Conservation (phyloP, 2,888 invertebrate genomes). For the Volucella bombylans region DNA sequence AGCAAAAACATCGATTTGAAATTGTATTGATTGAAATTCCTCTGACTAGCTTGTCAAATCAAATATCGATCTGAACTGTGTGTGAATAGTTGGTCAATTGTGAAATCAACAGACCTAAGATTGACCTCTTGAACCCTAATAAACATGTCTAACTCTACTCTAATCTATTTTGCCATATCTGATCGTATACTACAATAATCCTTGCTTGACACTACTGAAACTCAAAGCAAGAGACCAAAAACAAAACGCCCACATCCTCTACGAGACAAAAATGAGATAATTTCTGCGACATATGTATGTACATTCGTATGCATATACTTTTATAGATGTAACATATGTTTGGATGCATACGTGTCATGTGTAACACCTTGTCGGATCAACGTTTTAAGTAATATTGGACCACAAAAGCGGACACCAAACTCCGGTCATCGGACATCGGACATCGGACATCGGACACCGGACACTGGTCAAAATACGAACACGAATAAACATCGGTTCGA, state of each 20-base stretch:
- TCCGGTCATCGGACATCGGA: constrained; percentile 1
- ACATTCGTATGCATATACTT: constrained; percentile 19
- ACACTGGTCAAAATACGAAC: constrained; percentile 12
- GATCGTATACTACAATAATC: too few species aligned
- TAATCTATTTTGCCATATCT: too few species aligned
- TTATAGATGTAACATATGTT: constrained; percentile 10
- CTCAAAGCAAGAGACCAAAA: too few species aligned
- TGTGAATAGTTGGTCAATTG: too few species aligned
- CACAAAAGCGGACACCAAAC: constrained; percentile 3
- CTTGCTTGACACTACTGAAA: too few species aligned
- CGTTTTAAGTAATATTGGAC: constrained; percentile 31
- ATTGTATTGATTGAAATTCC: too few species aligned
- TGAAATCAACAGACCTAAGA: too few species aligned
- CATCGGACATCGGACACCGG: constrained; percentile 6
- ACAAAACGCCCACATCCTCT: neutral
- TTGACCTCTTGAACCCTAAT: too few species aligned
- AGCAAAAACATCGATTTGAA: too few species aligned
- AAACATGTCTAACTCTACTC: too few species aligned
- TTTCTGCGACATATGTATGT: neutral
- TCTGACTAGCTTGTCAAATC: too few species aligned
- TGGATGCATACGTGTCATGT: constrained; percentile 37
- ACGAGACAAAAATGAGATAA: neutral
- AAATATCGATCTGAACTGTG: too few species aligned
- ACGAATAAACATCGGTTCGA: constrained; percentile 34
- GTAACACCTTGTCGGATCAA: constrained; percentile 60